Percentiles rank a stretch among this genome's conserved stretches.
Evolutionary conservation across 1,140 invertebrate species (phyloP).

Genomic region (Anoplophora glabripennis): DNA sequence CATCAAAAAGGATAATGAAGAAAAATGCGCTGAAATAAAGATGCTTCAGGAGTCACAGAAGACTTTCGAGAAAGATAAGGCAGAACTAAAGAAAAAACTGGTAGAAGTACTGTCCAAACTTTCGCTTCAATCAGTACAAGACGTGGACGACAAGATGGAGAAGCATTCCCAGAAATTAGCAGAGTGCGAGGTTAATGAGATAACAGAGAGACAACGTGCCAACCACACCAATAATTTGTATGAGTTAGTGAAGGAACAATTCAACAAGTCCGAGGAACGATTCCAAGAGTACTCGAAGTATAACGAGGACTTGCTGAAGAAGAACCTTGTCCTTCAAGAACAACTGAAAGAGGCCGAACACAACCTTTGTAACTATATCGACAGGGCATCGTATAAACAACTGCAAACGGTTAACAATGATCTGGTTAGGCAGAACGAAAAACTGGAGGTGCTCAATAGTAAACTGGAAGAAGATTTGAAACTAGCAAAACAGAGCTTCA

Average conservation of each 20-base stretch:
- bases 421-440: slow-evolving; percentile 28
- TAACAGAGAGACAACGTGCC: slow-evolving; percentile 48
- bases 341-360: slow-evolving; percentile 43
- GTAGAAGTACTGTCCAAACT: slow-evolving; percentile 23
- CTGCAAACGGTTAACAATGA: slow-evolving; percentile 29
- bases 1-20: slow-evolving; percentile 29
- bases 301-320: slow-evolving; percentile 48
- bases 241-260: slow-evolving; percentile 49
- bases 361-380: slow-evolving; percentile 29
- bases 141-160: slow-evolving; percentile 21
- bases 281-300: slow-evolving; percentile 41
- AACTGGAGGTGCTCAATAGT: slow-evolving; percentile 39
- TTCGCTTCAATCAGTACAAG: background rate
- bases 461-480: slow-evolving; percentile 40
- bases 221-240: slow-evolving; percentile 48
- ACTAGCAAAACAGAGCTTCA: slow-evolving; percentile 5
- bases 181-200: slow-evolving; percentile 38
- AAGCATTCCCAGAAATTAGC: slow-evolving; percentile 33
- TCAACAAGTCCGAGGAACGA: slow-evolving; percentile 47
- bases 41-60: slow-evolving; percentile 38
- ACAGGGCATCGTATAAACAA: slow-evolving; percentile 28
- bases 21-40: slow-evolving; percentile 24
- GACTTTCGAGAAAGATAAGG: slow-evolving; percentile 40
- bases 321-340: slow-evolving; percentile 48
- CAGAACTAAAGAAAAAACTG: slow-evolving; percentile 35